A percentile compares a stretch with the other conserved stretches of the same genome.
These are phyloP conservation scores for Emydura subglobosa DNA, from an alignment of 2,113 vertebrate genomes.

Conservation along the genomic window DNA sequence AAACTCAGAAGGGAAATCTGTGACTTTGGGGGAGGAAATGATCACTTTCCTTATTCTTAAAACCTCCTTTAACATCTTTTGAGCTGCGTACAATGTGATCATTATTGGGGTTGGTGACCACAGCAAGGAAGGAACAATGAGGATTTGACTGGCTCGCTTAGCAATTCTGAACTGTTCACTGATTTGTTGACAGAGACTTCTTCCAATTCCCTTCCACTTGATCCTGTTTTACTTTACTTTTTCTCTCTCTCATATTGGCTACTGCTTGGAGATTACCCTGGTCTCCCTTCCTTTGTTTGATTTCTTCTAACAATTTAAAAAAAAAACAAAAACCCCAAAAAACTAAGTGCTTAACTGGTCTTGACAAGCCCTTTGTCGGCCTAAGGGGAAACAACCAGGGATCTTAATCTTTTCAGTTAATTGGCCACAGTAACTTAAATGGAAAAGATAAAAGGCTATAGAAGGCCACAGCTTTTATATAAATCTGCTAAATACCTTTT, in stretches of 20 bases:
- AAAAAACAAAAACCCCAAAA: background rate
- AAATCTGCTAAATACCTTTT: conserved; percentile 60
- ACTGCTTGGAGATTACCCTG: background rate
- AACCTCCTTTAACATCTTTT: background rate
- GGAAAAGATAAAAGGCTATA: conserved; percentile 21
- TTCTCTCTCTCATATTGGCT: background rate
- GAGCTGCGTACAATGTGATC: background rate
- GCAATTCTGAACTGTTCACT: background rate
- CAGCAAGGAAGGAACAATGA: background rate
- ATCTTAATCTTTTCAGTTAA: conserved; percentile 66
- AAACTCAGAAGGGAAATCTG: background rate
- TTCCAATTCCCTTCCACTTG: background rate
- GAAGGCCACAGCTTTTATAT: conserved; percentile 64
- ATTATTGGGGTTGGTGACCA: background rate
- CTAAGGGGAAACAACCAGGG: conserved; percentile 14
- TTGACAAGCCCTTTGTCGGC: conserved; percentile 30
- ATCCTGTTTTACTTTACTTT: background rate
- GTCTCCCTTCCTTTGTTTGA: conserved; percentile 8
- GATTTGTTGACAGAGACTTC: background rate
- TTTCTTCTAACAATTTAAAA: background rate
- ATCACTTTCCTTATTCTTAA: background rate
- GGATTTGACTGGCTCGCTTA: background rate
- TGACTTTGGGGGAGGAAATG: background rate
- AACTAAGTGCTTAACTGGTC: background rate
- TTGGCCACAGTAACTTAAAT: conserved; percentile 52